phyloP scores from a whole-genome alignment of 2,888 invertebrate genomes.

The Napeogenes sylphis region DNA sequence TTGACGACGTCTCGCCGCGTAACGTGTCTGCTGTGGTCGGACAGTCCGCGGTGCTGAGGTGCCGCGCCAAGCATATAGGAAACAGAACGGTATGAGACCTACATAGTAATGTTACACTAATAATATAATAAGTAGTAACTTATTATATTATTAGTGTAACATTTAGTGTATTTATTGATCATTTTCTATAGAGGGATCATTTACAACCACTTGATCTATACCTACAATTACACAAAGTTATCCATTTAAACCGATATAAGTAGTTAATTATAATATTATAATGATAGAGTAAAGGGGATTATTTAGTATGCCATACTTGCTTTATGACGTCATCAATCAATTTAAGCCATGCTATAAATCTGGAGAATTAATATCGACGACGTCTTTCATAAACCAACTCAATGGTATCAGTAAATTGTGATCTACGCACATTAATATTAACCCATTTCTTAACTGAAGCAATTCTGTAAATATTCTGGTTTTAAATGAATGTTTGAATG shows the following conservation, averaged over 20 bases:
- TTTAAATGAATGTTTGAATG: too few relatives aligned
- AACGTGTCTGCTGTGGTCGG: conserved; percentile 92
- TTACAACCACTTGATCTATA: background rate
- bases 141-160: background rate
- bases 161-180: too few relatives aligned
- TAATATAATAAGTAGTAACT: too few relatives aligned
- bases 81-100: conserved; percentile 86
- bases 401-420: background rate
- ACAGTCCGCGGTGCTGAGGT: conserved; percentile 86
- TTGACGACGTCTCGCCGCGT: conserved; percentile 89
- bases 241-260: background rate
- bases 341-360: conserved; percentile 28
- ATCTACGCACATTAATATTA: background rate
- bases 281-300: background rate
- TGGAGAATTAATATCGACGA: conserved; percentile 22
- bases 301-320: conserved; percentile 11
- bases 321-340: conserved; percentile 31
- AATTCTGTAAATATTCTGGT: too few relatives aligned
- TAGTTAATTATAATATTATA: background rate
- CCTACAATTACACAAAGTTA: background rate
- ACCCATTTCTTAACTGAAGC: background rate
- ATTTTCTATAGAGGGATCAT: too few relatives aligned
- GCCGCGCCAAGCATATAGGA: conserved; percentile 91
- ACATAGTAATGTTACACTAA: too few relatives aligned
- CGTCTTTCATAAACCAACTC: background rate